phyloP scores from a whole-genome alignment of 2,888 invertebrate species.

The Drosophila nr. fundita region DNA sequence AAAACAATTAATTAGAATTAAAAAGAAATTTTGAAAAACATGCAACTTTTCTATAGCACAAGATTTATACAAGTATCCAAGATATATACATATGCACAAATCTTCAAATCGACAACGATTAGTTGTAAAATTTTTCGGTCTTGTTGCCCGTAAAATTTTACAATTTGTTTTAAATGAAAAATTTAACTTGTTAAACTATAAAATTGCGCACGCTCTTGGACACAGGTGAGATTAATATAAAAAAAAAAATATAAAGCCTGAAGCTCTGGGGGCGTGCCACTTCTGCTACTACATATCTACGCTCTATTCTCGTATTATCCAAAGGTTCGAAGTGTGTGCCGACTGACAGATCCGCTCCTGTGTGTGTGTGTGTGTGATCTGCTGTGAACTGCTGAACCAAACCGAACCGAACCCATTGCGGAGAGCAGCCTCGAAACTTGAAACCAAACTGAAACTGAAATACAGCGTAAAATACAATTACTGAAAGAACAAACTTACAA shows the following conservation, averaged over 20 bases:
- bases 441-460: constrained; percentile 28
- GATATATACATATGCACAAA: constrained; percentile 14
- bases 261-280: constrained; percentile 54
- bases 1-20: constrained; percentile 12
- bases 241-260: constrained; percentile 22
- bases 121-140: constrained; percentile 2
- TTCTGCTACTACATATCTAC: constrained; percentile 70
- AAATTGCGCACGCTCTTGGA: constrained; percentile 3
- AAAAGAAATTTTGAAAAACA: neutral
- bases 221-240: neutral
- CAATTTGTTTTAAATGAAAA: neutral
- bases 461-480: constrained; percentile 41
- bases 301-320: constrained; percentile 80
- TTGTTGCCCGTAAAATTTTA: neutral
- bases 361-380: constrained; percentile 55
- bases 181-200: neutral
- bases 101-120: constrained; percentile 9
- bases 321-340: constrained; percentile 75
- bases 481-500: constrained; percentile 15
- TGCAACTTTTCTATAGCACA: constrained; percentile 31
- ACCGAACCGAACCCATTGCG: constrained; percentile 39
- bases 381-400: constrained; percentile 62
- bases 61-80: constrained; percentile 2
- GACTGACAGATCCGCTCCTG: constrained; percentile 66
- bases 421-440: constrained; percentile 41